Evolutionary conservation across 1,140 invertebrate species (phyloP).

Genomic region (Hyles vespertilio): DNA sequence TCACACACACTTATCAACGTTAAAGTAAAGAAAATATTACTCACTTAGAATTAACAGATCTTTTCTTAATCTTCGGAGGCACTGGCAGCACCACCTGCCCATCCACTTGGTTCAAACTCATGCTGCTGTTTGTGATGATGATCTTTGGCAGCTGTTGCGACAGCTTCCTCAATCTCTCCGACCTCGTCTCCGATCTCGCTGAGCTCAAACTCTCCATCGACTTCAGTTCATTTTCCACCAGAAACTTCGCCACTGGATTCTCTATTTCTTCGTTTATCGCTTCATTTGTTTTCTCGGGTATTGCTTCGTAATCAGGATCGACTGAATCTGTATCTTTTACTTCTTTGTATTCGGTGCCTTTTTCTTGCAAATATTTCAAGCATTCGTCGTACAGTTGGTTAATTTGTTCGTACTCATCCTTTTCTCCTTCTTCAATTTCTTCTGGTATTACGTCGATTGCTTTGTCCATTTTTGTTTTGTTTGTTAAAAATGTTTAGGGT

Average conservation of each 20-base stretch:
- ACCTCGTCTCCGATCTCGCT: conserved; percentile 35
- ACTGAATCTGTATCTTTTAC: conserved; percentile 9
- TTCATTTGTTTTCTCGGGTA: conserved; percentile 18
- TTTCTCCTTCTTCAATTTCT: conserved; percentile 13
- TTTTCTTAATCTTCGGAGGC: background rate
- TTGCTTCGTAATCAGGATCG: conserved; percentile 41
- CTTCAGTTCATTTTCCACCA: conserved; percentile 41
- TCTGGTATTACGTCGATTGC: conserved; percentile 13
- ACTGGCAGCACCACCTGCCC: background rate
- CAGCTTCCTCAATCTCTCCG: conserved; percentile 51
- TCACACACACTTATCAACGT: no score
- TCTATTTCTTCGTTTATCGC: conserved; percentile 28
- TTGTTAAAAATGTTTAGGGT: no score
- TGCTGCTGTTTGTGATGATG: conserved; percentile 59
- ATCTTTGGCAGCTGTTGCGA: conserved; percentile 62
- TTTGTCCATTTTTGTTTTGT: no score
- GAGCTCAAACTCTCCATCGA: conserved; percentile 35
- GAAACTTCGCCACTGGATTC: conserved; percentile 25
- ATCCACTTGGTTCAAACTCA: conserved; percentile 37
- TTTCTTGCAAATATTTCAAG: conserved; percentile 49
- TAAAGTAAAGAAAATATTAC: no score
- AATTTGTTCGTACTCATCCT: conserved; percentile 45
- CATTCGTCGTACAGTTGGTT: conserved; percentile 63
- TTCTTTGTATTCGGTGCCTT: conserved; percentile 17
- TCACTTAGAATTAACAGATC: background rate